These are phyloP conservation scores for Drosophila pseudoananassae DNA, from an alignment of 1,140 invertebrate species.

Conservation along the genomic window DNA sequence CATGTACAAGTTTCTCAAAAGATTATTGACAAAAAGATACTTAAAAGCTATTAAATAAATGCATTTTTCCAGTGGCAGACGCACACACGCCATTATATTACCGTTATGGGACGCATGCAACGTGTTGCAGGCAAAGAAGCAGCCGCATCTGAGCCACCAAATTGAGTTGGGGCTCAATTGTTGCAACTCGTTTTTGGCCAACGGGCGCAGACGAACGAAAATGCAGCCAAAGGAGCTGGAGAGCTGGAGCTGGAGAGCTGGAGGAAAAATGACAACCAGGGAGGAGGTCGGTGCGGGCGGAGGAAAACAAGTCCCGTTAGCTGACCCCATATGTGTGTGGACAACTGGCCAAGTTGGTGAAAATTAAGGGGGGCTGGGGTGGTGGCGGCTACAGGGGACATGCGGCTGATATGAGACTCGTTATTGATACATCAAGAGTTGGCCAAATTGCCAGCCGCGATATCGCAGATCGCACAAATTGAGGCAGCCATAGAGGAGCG, in stretches of 20 bases:
- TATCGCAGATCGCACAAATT: slow-evolving; percentile 58
- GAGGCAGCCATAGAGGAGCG: slow-evolving; percentile 30
- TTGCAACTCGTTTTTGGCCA: slow-evolving; percentile 67
- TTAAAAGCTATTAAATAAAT: not conserved
- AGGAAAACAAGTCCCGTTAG: slow-evolving; percentile 60
- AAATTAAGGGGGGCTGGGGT: not conserved
- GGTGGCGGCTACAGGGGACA: not conserved
- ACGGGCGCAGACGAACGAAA: slow-evolving; percentile 45
- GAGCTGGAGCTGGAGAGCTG: too few species aligned
- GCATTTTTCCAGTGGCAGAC: not conserved
- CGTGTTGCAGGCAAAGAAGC: slow-evolving; percentile 17
- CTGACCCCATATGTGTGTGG: slow-evolving; percentile 67
- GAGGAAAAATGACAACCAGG: slow-evolving; percentile 5
- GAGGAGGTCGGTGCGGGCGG: slow-evolving; percentile 9
- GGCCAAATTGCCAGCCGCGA: slow-evolving; percentile 53
- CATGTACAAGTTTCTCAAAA: too few species aligned
- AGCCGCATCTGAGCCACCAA: slow-evolving; percentile 13
- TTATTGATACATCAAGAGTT: slow-evolving; percentile 67
- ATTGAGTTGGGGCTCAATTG: slow-evolving; percentile 20
- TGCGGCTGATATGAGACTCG: slow-evolving; percentile 27
- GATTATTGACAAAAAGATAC: not conserved
- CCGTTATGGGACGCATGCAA: slow-evolving; percentile 51
- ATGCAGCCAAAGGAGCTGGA: slow-evolving; percentile 21
- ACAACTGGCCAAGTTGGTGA: slow-evolving; percentile 37
- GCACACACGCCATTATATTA: slow-evolving; percentile 15